phyloP scores from a whole-genome alignment of 2,113 vertebrate species.

The Sciurus niger region DNA sequence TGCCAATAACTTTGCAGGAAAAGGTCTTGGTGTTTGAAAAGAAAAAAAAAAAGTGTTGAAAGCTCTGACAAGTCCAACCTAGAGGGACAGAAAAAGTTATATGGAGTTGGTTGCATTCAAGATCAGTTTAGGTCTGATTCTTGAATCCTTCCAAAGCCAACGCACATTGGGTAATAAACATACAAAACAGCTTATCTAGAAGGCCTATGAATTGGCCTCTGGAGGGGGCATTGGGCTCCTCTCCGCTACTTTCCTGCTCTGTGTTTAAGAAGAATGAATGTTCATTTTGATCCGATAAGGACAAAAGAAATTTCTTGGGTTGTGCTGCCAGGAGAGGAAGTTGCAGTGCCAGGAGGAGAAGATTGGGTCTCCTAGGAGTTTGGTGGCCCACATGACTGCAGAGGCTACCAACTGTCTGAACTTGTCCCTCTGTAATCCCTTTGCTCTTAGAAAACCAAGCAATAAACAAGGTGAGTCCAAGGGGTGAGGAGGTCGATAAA shows the following conservation, averaged over 20 bases:
- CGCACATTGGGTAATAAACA: neutral
- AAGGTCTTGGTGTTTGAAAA: neutral
- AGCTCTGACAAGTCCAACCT: neutral
- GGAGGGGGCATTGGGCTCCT: neutral
- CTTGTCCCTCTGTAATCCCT: neutral
- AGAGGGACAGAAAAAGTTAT: neutral
- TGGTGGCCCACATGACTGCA: neutral
- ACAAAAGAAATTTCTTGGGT: neutral
- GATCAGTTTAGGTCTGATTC: neutral
- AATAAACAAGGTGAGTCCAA: neutral
- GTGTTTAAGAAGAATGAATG: neutral
- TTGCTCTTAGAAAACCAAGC: neutral
- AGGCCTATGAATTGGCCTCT: neutral
- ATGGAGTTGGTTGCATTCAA: neutral
- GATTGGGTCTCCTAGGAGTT: neutral
- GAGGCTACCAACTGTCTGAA: neutral
- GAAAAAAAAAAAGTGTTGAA: neutral
- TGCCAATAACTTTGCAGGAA: conserved; percentile 7
- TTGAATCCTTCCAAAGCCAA: neutral
- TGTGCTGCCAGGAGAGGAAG: neutral
- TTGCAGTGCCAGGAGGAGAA: neutral
- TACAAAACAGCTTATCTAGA: neutral
- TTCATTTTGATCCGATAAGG: neutral
- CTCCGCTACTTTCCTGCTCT: neutral
- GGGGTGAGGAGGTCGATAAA: neutral